These are phyloP conservation scores for Antedon mediterranea DNA, from an alignment of 53 echinoderm and acorn worm genomes.

Conservation along the genomic window DNA sequence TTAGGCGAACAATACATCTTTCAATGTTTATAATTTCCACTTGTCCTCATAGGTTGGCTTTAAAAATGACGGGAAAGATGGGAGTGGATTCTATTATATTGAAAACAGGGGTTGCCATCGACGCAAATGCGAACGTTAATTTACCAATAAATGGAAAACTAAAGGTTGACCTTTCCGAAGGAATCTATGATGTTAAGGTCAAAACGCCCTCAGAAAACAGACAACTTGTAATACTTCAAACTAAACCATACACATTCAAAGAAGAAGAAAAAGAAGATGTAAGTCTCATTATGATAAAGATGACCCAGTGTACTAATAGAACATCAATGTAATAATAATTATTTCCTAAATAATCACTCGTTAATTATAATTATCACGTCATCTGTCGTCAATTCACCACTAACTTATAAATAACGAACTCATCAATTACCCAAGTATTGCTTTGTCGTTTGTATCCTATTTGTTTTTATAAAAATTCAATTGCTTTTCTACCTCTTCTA, in stretches of 20 bases:
- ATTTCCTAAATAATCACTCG: no score
- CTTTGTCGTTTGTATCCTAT: no score
- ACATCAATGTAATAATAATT: no score
- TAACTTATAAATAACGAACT: no score
- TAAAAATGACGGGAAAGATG: slow-evolving; percentile 31
- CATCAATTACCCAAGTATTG: no score
- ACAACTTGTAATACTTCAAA: slow-evolving; percentile 32
- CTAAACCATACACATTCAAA: slow-evolving; percentile 43
- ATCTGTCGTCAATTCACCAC: no score
- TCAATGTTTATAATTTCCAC: no score
- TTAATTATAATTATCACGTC: no score
- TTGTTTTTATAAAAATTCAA: no score
- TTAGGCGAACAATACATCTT: no score
- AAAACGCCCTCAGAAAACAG: slow-evolving; percentile 35
- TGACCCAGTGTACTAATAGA: neutral
- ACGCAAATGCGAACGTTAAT: slow-evolving; percentile 37
- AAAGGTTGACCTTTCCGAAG: slow-evolving; percentile 23
- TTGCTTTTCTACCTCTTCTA: no score
- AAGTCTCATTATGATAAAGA: neutral
- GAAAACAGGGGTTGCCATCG: slow-evolving; percentile 36
- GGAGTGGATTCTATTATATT: slow-evolving; percentile 19
- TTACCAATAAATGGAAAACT: slow-evolving; percentile 29
- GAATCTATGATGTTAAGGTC: slow-evolving; percentile 27
- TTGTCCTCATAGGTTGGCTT: slow-evolving; percentile 43
- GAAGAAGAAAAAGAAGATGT: neutral